Base-by-base conservation (phyloP, 2,113 vertebrate genomes). In the Apus apus region DNA sequence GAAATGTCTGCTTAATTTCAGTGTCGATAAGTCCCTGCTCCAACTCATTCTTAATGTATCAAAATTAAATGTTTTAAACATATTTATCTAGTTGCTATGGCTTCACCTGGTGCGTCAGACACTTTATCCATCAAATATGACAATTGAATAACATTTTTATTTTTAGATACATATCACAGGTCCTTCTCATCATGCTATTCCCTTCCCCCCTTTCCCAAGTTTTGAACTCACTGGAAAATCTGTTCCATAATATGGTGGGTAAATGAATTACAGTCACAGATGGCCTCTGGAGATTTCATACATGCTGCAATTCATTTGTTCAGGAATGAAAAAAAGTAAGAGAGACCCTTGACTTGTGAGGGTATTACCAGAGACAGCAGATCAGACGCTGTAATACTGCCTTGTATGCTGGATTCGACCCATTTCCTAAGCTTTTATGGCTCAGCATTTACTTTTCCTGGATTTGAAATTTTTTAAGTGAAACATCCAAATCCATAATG, bases 101-200 rank as follows among this genome's bases (percentile, higher is more conserved):
- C 79, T 88, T 91, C 36, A 45, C 92, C 50, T 74, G 77, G 76
- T 91, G 83, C 2, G 2, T 97, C 95, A 93, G 91, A 89, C 92
- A 25, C 97, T 95, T 89, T 72, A 96, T 94, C 96, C 95, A 95
- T 98, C 96, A 96, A 95, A 82, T 92, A 66, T 66, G 96, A 97
- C 97, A 96, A 95, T 23, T 82, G 96, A 96, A 97, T 89, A 94
- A 94, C 96, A 96, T 93, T 97, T 97, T 97, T 97, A 96, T 96
- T 97, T 97, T 97, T 92, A 98, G 97, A 93, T 97, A 81, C 6
- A 76, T 97, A 96, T 97, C 97, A 92, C 81, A 87, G 89, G 86
- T 89, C 77, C 82, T 93, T 96, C 96, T 95, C 93, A 72, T 93
- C 80, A 25, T 67, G 11, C 82, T 85, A 78, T 67, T 93, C 77